phyloP scores from a whole-genome alignment of 53 echinoderm and acorn worm species.

The Luidia sarsii region DNA sequence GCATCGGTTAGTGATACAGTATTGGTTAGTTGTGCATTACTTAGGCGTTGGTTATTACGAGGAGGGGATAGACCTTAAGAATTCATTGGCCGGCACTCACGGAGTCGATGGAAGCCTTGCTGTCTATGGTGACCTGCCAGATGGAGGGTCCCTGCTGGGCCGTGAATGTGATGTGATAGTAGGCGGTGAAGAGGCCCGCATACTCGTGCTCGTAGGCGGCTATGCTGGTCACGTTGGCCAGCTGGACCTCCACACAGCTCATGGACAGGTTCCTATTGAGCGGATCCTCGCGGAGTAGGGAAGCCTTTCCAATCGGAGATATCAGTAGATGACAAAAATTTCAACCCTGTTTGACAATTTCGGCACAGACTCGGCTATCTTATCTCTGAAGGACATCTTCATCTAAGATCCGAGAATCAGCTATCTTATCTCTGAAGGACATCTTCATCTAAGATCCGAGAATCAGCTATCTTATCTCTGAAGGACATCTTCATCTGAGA shows the following conservation, averaged over 20 bases:
- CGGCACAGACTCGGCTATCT: no score
- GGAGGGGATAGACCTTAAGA: no score
- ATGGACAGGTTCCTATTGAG: constrained; percentile 40
- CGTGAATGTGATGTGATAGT: constrained; percentile 53
- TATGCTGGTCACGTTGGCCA: constrained; percentile 55
- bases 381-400: no score
- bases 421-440: no score
- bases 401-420: no score
- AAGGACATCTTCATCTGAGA: no score
- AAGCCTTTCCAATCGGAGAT: constrained; percentile 3
- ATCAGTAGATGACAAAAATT: neutral
- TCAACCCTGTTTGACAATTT: neutral
- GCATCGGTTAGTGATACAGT: no score
- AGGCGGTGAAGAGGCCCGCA: constrained; percentile 36
- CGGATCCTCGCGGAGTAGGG: constrained; percentile 16
- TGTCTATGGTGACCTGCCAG: constrained; percentile 73
- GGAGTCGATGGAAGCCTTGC: constrained; percentile 60
- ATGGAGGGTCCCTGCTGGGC: constrained; percentile 69
- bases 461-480: no score
- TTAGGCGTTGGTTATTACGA: no score
- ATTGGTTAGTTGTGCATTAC: no score
- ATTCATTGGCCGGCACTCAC: no score
- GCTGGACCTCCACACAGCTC: constrained; percentile 60
- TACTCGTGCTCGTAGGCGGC: constrained; percentile 62
- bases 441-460: no score